Base-by-base conservation (phyloP, 2,113 vertebrate species). In the Crotophaga sulcirostris region DNA sequence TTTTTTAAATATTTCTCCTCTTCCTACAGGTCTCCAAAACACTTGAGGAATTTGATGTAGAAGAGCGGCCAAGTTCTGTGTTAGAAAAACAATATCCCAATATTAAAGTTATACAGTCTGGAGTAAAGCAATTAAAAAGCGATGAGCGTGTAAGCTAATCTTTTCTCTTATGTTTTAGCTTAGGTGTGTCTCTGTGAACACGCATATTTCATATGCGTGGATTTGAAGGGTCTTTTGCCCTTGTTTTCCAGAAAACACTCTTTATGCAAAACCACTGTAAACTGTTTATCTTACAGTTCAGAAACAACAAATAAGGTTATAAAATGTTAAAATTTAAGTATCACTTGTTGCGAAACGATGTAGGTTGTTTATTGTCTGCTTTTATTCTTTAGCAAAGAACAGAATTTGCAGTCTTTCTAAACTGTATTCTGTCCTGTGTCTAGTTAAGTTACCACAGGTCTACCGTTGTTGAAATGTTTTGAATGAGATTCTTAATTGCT, bases 21-120 rank as follows among this genome's bases (percentile, higher is more conserved):
- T 36, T 88, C 55, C 21, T 86, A 42, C 90, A 99, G 99, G 98
- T 99, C 49, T 99, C 99, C 29, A 98, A 97, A 97, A 98, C 96
- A 6, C 94, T 99, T 74, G 99, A 99, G 95, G 99, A 99, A 85
- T 99, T 99, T 97, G 98, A 99, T 79, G 98, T 99, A 13, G 99
- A 99, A 97, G 99, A 99, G 93, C 98, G 97, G 62, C 98, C 98
- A 31, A 97, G 97, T 93, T 98, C 96, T 89, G 62, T 98, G 10
- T 93, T 99, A 94, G 97, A 98, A 96, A 98, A 98, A 47, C 98
- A 97, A 77, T 99, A 98, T 90, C 98, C 99, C 40, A 99, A 99
- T 94, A 98, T 99, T 84, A 98, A 97, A 89, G 98, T 99, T 69
- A 97, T 99, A 93, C 98, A 98, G 40, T 99, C 98, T 72, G 98